A percentile compares a stretch with the other conserved stretches of the same genome.
Evolutionary conservation across 2,888 invertebrate species (phyloP).

Genomic region (Megalurothrips usitatus): DNA sequence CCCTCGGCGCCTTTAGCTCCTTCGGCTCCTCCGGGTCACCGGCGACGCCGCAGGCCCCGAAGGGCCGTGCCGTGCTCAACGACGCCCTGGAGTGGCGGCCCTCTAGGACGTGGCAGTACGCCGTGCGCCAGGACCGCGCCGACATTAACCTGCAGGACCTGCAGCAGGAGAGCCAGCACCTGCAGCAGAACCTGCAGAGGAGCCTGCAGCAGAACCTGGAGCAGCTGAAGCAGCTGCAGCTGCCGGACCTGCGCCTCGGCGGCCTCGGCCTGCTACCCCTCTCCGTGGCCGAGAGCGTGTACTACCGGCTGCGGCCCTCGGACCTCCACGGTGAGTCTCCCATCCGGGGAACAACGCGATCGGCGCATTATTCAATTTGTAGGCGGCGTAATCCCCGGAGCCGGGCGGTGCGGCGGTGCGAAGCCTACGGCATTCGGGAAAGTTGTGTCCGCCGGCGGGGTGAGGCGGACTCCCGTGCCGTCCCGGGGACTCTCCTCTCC

Average conservation of each 20-base stretch:
- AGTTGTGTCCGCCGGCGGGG: neutral
- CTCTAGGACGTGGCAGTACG: conserved; percentile 2
- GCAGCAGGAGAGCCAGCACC: neutral
- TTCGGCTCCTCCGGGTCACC: neutral
- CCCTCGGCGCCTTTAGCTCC: neutral
- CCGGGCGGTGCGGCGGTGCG: too few species aligned
- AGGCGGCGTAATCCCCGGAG: too few species aligned
- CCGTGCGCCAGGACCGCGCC: conserved; percentile 15
- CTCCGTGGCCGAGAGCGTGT: conserved; percentile 18
- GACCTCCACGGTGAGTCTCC: neutral
- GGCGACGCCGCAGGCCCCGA: neutral
- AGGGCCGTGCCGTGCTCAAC: neutral
- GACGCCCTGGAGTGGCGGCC: conserved; percentile 23
- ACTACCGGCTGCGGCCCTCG: neutral
- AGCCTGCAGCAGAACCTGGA: neutral
- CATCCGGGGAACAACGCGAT: too few species aligned
- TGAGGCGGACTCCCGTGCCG: neutral
- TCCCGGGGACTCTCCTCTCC: neutral
- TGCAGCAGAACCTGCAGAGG: neutral
- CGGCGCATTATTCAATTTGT: too few species aligned
- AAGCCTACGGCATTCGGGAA: neutral
- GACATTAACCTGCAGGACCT: conserved; percentile 1
- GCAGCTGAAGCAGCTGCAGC: conserved; percentile 2
- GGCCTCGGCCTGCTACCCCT: neutral
- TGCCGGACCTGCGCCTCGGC: neutral